A percentile compares a stretch with the other conserved stretches of the same genome.
Evolutionary conservation across 2,113 vertebrate genomes (phyloP).

Genomic region (Saccopteryx bilineata): DNA sequence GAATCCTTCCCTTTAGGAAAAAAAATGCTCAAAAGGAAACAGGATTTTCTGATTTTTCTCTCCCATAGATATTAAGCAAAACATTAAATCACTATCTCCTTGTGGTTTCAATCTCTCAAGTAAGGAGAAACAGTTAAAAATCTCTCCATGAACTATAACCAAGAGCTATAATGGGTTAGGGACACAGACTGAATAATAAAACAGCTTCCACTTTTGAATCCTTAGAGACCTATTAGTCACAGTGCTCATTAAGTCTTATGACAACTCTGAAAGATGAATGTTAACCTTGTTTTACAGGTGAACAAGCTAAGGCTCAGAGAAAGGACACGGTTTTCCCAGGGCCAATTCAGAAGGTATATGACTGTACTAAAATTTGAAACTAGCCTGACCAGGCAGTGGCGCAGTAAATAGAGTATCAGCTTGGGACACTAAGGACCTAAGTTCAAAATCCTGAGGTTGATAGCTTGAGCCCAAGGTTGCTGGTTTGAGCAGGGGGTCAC

Average conservation of each 20-base stretch:
- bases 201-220: background rate
- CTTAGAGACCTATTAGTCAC: rapidly evolving
- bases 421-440: too few species aligned
- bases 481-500: too few species aligned
- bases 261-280: background rate
- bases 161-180: background rate
- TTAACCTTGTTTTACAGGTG: background rate
- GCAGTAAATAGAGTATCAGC: too few species aligned
- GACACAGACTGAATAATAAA: background rate
- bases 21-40: slow-evolving; percentile 60
- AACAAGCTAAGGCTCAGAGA: background rate
- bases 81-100: slow-evolving; percentile 53
- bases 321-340: background rate
- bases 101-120: slow-evolving; percentile 51
- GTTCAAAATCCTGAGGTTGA: too few species aligned
- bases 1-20: slow-evolving; percentile 19
- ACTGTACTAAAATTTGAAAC: background rate
- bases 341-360: background rate
- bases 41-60: background rate
- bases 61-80: slow-evolving; percentile 28
- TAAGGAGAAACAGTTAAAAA: slow-evolving; percentile 61
- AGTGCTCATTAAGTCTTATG: background rate
- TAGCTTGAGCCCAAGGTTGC: too few species aligned
- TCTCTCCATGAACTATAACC: background rate
- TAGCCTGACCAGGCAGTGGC: background rate